Base-by-base conservation (phyloP, 1,140 invertebrate species). In the Drosophila nigrodunni region DNA sequence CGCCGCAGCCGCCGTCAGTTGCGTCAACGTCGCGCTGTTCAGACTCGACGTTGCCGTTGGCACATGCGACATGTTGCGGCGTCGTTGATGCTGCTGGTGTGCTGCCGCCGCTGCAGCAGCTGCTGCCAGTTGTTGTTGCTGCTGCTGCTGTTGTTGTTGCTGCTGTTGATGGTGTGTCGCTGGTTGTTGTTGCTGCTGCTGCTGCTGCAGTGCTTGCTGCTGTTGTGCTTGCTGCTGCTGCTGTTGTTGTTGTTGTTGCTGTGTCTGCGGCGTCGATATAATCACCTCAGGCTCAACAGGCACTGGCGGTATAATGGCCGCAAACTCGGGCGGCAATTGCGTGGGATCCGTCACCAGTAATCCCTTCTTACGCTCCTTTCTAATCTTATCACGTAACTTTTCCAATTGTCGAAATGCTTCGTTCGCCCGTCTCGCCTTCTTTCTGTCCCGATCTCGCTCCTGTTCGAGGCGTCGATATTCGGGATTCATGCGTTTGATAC, bases 361-460 rank as follows among this genome's bases (percentile, higher is more conserved):
- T 21, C 91, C 90, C 62, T 92, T 92, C 54, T 92, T 92, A 2
- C 91, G 83, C 49, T 92, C 91, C 75, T 92, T 92, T 10, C 91
- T 73, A 78, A 92, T 92, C 76, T 92, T 92, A 69, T 92, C 91
- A 43, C 91, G 85, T 43, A 92, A 50, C 54, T 92, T 92, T 39
- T 92, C 91, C 67, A 92, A 68, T 64, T 92, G 90, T 13, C 91
- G 59, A 34, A 92, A 92, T 8, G 91, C 90, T 52, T 92, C 91
- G 49, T 92, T 92, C n/a, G 90, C 79, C 7, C 91, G 69, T 15
- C 90, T 60, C 21, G 88, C 88, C 66, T 92, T 92, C 52, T 92
- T 92, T 0, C 91, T 60, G 35, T 92, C 91, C 52, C 91, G 91
- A 78, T 92, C 91, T 0, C 91, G 82, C 47, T 92, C 91, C 73